These are phyloP conservation scores for Plusia festucae DNA, from an alignment of 2,888 invertebrate genomes.

Conservation along the genomic window DNA sequence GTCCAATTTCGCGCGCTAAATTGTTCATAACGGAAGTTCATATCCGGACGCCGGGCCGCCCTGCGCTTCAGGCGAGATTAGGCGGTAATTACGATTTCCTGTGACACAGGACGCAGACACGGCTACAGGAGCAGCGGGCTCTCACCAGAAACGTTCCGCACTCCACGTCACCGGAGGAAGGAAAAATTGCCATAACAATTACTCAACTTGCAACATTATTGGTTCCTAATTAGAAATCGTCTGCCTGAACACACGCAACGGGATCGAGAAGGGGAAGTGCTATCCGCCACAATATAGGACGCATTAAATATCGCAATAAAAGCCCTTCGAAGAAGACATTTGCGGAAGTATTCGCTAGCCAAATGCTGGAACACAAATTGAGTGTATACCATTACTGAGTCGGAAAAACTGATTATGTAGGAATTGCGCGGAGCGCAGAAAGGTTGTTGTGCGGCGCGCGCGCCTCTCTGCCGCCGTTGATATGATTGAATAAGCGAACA, in stretches of 20 bases:
- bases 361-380: conserved; percentile 71
- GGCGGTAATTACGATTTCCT: conserved; percentile 90
- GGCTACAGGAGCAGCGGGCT: conserved; percentile 75
- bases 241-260: conserved; percentile 17
- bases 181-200: conserved; percentile 60
- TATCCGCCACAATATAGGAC: conserved; percentile 39
- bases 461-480: conserved; percentile 72
- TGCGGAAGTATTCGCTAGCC: conserved; percentile 59
- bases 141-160: conserved; percentile 71
- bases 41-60: conserved; percentile 92
- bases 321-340: conserved; percentile 57
- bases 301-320: conserved; percentile 47
- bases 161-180: conserved; percentile 63
- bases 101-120: conserved; percentile 85
- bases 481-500: conserved; percentile 88
- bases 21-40: conserved; percentile 96
- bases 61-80: conserved; percentile 89
- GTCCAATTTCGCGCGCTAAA: conserved; percentile 92
- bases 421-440: conserved; percentile 77
- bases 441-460: conserved; percentile 72
- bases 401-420: conserved; percentile 84
- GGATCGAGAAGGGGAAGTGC: conserved; percentile 26
- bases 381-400: conserved; percentile 78
- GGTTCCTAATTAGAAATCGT: conserved; percentile 47
- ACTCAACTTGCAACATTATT: conserved; percentile 61